Conservation (phyloP, 2,797 vertebrate genomes). For the Falco naumanni region DNA sequence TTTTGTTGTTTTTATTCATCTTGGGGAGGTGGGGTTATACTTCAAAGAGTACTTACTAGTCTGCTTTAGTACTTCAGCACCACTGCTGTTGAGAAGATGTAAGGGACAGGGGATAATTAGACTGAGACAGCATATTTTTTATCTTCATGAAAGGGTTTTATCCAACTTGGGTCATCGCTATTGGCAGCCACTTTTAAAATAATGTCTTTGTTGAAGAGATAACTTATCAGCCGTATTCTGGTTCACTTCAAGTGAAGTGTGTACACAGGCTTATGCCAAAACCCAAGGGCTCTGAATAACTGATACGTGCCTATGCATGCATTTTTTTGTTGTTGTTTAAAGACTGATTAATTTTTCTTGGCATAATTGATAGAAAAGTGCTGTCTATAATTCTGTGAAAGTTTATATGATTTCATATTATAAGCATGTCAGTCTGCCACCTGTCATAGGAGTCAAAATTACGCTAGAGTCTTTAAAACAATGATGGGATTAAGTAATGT, state of each 20-base stretch:
- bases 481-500: neutral
- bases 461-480: neutral
- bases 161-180: accelerated
- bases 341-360: neutral
- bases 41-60: neutral
- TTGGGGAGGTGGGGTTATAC: neutral
- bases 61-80: neutral
- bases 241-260: neutral
- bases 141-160: neutral
- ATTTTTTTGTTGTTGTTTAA: neutral
- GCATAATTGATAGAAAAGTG: neutral
- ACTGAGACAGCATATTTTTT: neutral
- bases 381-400: neutral
- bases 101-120: neutral
- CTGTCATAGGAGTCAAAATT: neutral
- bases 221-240: neutral
- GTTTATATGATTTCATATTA: neutral
- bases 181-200: neutral
- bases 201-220: neutral
- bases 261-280: neutral
- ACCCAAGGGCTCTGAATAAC: neutral
- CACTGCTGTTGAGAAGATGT: neutral
- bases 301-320: neutral
- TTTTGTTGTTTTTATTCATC: neutral
- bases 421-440: neutral